phyloP scores from a whole-genome alignment of 2,888 invertebrate genomes.

The Geophilus truncorum region DNA sequence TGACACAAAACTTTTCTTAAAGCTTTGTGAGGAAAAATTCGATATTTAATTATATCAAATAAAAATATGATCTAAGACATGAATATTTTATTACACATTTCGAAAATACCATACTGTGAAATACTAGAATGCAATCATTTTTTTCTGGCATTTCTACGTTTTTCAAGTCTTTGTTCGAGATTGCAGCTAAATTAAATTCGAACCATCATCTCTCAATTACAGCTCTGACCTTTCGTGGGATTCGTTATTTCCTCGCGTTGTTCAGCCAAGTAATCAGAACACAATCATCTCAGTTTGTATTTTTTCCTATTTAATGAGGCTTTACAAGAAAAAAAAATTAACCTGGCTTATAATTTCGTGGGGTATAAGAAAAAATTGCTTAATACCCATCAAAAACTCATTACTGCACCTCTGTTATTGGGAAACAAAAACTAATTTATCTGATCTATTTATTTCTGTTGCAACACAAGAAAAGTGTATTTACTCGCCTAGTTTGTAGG shows the following conservation, averaged over 20 bases:
- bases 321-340: not conserved
- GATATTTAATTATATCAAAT: no score
- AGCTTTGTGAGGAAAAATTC: no score
- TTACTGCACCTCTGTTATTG: not conserved
- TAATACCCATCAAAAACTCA: not conserved
- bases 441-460: not conserved
- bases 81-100: no score
- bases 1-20: no score
- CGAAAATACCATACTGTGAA: not conserved
- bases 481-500: not conserved
- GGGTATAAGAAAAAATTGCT: not conserved
- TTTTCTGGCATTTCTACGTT: not conserved
- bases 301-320: not conserved
- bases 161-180: not conserved
- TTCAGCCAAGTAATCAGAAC: not conserved
- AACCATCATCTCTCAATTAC: not conserved
- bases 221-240: not conserved
- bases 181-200: not conserved
- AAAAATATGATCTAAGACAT: no score
- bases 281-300: not conserved
- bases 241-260: not conserved
- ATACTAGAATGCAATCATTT: not conserved
- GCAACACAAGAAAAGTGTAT: not conserved
- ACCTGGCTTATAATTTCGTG: not conserved
- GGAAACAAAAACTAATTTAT: not conserved